Evolutionary conservation across 2,797 vertebrate genomes (phyloP).

Genomic region (Cryptoblepharus egeriae): DNA sequence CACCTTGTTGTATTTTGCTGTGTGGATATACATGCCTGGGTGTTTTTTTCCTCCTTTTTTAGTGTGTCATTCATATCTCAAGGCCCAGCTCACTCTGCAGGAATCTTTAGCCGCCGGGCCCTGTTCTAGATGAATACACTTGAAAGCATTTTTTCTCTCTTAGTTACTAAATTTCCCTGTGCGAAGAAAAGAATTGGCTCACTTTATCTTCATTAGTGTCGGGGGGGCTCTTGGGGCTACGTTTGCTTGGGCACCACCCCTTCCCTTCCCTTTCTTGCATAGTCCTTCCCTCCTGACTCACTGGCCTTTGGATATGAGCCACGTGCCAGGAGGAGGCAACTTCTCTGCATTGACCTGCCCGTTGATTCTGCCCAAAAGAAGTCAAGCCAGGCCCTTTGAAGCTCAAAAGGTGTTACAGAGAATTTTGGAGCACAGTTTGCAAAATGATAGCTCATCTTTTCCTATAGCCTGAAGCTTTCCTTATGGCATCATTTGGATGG

Average conservation of each 20-base stretch:
- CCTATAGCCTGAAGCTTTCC: neutral
- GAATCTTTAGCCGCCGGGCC: conserved; percentile 76
- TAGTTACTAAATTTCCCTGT: conserved; percentile 64
- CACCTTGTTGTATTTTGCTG: neutral
- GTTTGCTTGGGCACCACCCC: conserved; percentile 51
- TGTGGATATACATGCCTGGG: neutral
- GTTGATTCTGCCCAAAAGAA: fast-evolving
- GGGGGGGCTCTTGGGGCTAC: conserved; percentile 59
- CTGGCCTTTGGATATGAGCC: conserved; percentile 33
- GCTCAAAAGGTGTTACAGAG: neutral
- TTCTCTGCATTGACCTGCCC: neutral
- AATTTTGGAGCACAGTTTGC: neutral
- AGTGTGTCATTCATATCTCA: conserved; percentile 49
- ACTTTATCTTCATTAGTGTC: conserved; percentile 70
- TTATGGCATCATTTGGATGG: neutral
- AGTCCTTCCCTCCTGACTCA: conserved; percentile 43
- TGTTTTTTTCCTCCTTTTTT: neutral
- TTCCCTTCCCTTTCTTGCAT: conserved; percentile 31
- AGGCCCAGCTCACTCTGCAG: conserved; percentile 67
- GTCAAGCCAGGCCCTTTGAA: neutral
- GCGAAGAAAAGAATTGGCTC: conserved; percentile 64
- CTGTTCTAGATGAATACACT: conserved; percentile 73
- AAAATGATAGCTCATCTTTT: neutral
- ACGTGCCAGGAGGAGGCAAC: neutral
- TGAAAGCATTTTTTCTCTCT: conserved; percentile 74